These are phyloP conservation scores for Leucophora obtusa DNA, from an alignment of 2,888 invertebrate genomes.

Conservation along the genomic window DNA sequence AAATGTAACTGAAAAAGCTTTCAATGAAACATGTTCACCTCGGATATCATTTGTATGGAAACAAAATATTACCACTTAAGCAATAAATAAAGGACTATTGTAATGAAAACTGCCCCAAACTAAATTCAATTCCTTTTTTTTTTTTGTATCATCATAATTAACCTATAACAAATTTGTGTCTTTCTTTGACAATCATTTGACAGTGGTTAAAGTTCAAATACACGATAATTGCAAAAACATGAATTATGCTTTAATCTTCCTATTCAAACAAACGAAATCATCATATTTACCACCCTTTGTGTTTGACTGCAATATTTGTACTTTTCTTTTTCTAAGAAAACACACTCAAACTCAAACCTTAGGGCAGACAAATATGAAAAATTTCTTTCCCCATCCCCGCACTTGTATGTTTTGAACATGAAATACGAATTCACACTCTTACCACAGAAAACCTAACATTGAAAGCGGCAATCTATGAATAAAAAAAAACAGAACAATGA, in stretches of 20 bases:
- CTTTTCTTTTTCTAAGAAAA: constrained; percentile 23
- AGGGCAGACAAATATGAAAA: constrained; percentile 36
- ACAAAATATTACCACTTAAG: neutral
- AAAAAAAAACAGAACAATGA: constrained; percentile 50
- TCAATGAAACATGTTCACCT: neutral
- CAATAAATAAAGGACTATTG: neutral
- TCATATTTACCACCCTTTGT: neutral
- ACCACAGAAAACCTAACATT: neutral
- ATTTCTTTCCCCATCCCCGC: neutral
- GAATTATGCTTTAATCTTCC: constrained; percentile 60
- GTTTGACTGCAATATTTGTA: constrained; percentile 49
- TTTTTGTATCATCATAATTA: constrained; percentile 31
- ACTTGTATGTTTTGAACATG: constrained; percentile 7
- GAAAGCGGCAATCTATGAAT: constrained; percentile 25
- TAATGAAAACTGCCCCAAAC: neutral
- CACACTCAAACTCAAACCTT: neutral
- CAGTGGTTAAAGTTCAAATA: constrained; percentile 51
- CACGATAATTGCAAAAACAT: constrained; percentile 56
- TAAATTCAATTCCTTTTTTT: neutral
- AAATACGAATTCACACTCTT: constrained; percentile 51
- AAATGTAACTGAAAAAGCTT: neutral
- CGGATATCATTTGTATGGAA: neutral
- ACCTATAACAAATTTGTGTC: constrained; percentile 40
- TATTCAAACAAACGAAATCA: constrained; percentile 42
- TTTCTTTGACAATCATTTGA: constrained; percentile 43